Base-by-base conservation (phyloP, 2,113 vertebrate species). In the Halichoerus grypus region DNA sequence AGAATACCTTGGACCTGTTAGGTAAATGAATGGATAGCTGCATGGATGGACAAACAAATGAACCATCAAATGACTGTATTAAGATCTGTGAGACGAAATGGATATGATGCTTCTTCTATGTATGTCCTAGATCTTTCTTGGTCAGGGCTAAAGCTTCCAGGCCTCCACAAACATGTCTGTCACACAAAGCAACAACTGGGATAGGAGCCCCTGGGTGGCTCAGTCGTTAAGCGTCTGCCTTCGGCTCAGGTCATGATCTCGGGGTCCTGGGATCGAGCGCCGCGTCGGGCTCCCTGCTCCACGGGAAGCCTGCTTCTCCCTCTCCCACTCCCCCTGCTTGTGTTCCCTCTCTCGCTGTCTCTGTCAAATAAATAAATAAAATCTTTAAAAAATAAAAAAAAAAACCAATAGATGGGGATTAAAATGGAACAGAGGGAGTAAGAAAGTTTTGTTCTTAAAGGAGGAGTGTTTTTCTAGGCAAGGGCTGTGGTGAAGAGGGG, bases 1-100 rank as follows among this genome's bases (percentile, higher is more conserved):
- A 86, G 19, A 87, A 55, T 79, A 19, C 46, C 72, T 93, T 71
- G 67, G 69, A 79, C 71, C 76, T 76, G 86, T 65, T 74, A 51
- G 86, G 71, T 84, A 86, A 88, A 85, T 71, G 85, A 85, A 93
- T 85, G 87, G 42, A 36, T 33, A 33, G 61, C 28, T 93, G 8
- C 53, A 18, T 55, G 65, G 59, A 77, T 71, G 69, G 33, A 24
- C 65, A 80, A 84, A 74, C 11, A 18, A 72, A 26, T 92, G 65
- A 72, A 59, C 39, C 61, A 87, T 15, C 79, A 63, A 90, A 57
- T 49, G 26, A 87, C 0, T 31, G 49, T 15, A 72, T 21, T 55
- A 65, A 74, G 76, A 74, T 72, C 65, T 65, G 55, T 69, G 81
- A 57, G 57, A 22, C 76, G 36, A 24, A 36, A 72, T 11, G 19